Base-by-base conservation (phyloP, 2,888 invertebrate species). In the Limenitis camilla region DNA sequence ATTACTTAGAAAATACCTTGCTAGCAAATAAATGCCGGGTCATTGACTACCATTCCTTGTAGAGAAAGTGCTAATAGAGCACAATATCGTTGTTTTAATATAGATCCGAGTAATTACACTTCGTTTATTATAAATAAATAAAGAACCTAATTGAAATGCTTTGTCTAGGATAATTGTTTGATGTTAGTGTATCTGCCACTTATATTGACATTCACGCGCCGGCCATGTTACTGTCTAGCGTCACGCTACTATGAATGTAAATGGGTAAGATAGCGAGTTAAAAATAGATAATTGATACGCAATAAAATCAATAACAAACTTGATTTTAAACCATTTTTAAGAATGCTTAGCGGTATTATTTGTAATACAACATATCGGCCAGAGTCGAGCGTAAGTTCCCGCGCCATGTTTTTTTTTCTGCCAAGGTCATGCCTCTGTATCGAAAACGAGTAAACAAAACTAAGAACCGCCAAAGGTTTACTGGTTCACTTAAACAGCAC, bases 351-450 rank as follows among this genome's bases (percentile, higher is more conserved):
- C 56, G 58, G 61, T 59, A 65, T 67, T 65, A 69, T 63, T 67
- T 65, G 56, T 59, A 65, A 64, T 65, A 71, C 66, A n/a, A 63
- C 63, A 64, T 70, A 69, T 72, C 63, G 74, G 72, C 68, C 70
- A 72, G 69, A 67, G 68, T 72, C 56, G 43, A 66, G 77, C 76
- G 76, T 78, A 78, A 76, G 76, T 78, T 82, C 77, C 70, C 83
- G 83, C 86, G 86, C 86, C 85, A 84, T 85, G 83, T 85, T 84
- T 85, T 84, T n/a, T 78, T 83, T 82, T 80, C 73, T 67, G 58
- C 80, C 86, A 87, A 87, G 86, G 86, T 87, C 86, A 86, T 81
- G 75, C 77, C 76, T 76, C 64, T 66, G 73, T 79, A 79, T 79
- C 74, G 73, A 78, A 83, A 80, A 77, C 76, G 80, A 69, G 86